A percentile compares a stretch with the other conserved stretches of the same genome.
phyloP scores from a whole-genome alignment of 1,140 invertebrate genomes.

The Drosophila baimaii region DNA sequence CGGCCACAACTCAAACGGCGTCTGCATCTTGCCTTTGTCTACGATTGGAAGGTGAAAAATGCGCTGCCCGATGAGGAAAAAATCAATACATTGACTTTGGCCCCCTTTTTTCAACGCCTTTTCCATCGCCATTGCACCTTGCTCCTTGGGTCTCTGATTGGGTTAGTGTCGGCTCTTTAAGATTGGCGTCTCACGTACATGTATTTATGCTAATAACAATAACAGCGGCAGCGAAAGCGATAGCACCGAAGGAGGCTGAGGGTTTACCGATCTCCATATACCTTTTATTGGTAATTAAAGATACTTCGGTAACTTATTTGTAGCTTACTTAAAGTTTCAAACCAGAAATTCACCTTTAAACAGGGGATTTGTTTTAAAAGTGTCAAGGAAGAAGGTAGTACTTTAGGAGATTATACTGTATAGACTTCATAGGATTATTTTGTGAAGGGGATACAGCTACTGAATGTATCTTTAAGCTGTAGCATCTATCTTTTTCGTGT shows the following conservation, averaged over 20 bases:
- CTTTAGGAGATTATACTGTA: too few species aligned
- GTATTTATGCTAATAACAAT: slow-evolving; percentile 76
- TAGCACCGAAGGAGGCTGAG: background rate
- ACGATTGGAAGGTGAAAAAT: slow-evolving; percentile 63
- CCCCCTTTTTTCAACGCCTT: background rate
- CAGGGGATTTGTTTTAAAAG: background rate
- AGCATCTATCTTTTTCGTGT: background rate
- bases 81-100: slow-evolving; percentile 67
- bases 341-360: background rate
- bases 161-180: slow-evolving; percentile 43
- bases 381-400: too few species aligned
- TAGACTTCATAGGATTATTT: background rate
- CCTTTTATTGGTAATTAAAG: background rate
- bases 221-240: slow-evolving; percentile 12
- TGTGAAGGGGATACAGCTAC: too few species aligned
- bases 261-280: background rate
- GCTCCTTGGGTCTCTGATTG: slow-evolving; percentile 7
- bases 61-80: slow-evolving; percentile 18
- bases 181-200: slow-evolving; percentile 58
- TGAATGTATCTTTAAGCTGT: background rate
- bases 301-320: background rate
- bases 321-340: background rate
- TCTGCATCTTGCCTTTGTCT: slow-evolving; percentile 67
- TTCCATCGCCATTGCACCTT: background rate
- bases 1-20: slow-evolving; percentile 52